Evolutionary conservation across 2,888 invertebrate genomes (phyloP), one percentile per base, ranked within the genome.

Genomic region (Conistra vaccinii): DNA sequence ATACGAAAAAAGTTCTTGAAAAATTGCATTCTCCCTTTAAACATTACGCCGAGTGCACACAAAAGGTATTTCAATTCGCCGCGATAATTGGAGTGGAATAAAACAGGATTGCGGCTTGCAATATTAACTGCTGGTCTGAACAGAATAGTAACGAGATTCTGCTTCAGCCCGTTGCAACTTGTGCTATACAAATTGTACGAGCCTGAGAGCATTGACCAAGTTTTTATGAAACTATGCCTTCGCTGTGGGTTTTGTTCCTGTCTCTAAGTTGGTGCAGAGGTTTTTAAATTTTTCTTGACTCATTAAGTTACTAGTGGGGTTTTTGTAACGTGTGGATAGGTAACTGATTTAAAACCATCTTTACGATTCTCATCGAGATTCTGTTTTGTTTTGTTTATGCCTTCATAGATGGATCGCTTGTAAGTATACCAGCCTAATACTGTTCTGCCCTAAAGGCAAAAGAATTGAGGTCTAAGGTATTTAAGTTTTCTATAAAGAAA

Each of bases 61-160:
- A 88, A 86, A 87, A 84, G 80, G 85, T 89, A 89, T 89, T 87
- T 85, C 85, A 87, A 89, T 91, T 85, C 76, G 68, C 72, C 65
- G 73, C 63, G 71, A 82, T 89, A 84, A 90, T 88, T 90, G 88
- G 85, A 89, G 84, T 87, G 89, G 89, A 90, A 90, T 87, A 81
- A 87, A 89, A 87, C 78, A 87, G 85, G 73, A 84, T 86, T 87
- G 88, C 76, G 83, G 85, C 68, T 81, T 87, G 86, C 84, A 83
- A 87, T 86, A 86, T 87, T 88, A 85, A 88, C 81, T 82, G 80
- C 80, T 76, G 78, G 80, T 76, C 76, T 76, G 70, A 76, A 75
- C 71, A 84, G 79, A 83, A 84, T 82, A 75, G 81, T 87, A 85
- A 86, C 70, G 73, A 81, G 84, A 84, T 86, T 75, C 57, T 51